These are phyloP conservation scores for Thymallus thymallus DNA, from an alignment of 2,113 vertebrate species.

Conservation along the genomic window DNA sequence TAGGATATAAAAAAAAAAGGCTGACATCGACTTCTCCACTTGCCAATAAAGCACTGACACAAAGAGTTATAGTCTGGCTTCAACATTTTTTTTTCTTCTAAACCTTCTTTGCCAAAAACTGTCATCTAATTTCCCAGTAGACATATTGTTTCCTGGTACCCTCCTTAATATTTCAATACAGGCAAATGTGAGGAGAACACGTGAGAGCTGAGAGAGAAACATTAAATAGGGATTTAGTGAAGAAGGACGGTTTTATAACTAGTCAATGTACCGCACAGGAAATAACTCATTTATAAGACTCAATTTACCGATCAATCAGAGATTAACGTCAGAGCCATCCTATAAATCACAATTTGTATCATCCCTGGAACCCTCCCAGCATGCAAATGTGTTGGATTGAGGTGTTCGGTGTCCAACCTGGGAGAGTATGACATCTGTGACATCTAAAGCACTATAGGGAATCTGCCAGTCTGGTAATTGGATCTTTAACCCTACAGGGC, in stretches of 20 bases:
- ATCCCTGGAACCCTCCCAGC: slow-evolving; percentile 34
- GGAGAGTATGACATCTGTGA: slow-evolving; percentile 7
- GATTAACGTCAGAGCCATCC: slow-evolving; percentile 39
- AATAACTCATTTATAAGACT: slow-evolving; percentile 46
- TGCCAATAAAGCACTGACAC: not conserved
- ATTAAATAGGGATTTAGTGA: slow-evolving; percentile 24
- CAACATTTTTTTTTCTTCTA: not conserved
- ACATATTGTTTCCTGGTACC: not conserved
- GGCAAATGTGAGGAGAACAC: slow-evolving; percentile 7
- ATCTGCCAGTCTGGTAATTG: slow-evolving; percentile 33
- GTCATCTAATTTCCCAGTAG: not conserved
- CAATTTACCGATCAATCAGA: slow-evolving; percentile 47
- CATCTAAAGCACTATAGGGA: slow-evolving; percentile 17
- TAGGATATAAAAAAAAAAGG: not conserved
- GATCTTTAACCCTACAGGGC: slow-evolving; percentile 33
- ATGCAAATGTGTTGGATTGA: slow-evolving; percentile 45
- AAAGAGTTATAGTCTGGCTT: not conserved
- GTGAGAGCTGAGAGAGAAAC: slow-evolving; percentile 13
- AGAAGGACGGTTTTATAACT: slow-evolving; percentile 38
- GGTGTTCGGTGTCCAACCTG: slow-evolving; percentile 21
- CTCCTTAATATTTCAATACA: not conserved
- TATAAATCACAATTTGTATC: slow-evolving; percentile 52
- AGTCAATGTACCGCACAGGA: slow-evolving; percentile 11
- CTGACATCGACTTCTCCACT: not conserved
- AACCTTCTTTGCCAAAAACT: not conserved